Base-by-base conservation (phyloP, 2,113 vertebrate species). In the Canis aureus region DNA sequence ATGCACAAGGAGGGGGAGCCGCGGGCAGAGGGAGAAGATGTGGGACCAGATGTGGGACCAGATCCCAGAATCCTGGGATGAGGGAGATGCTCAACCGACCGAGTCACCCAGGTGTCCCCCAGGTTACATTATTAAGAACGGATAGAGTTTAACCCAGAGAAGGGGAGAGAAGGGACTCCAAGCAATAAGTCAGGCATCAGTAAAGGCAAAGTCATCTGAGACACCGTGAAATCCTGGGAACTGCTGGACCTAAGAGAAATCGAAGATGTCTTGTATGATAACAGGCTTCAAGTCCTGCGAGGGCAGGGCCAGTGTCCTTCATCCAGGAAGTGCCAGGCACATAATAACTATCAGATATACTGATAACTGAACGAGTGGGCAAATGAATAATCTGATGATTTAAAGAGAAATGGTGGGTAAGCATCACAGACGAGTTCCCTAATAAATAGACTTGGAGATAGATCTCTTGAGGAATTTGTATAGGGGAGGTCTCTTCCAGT, bases 321-420 rank as follows among this genome's bases (percentile, higher is more conserved):
- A 55, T 3, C 3, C 10, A 32, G 5, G 53, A 27, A 67, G 11
- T 22, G 3, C 17, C 0, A 0, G 23, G 32, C 19, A 32, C 5
- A 35, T 25, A 11, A 17, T 10, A 73, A 38, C 64, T 32, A 76
- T 2, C 55, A 23, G 67, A 66, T 5, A 22, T 7, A 11, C 20
- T 96, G 10, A 12, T 25, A 32, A 32, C 19, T 29, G 23, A 64
- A 71, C 0, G 5, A 22, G 49, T 22, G 20, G 2, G 35, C 12
- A 15, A 59, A 20, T 29, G 60, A 89, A 53, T 23, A 69, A 25
- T 22, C 67, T 53, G 29, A 7, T 55, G 27, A 78, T n/a, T 66
- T 76, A 25, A 29, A 32, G 16, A 94, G 17, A 27, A 93, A 66
- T 6, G 6, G 8, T 13, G 85, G 4, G 8, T 43, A 67, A 1